Conservation (phyloP, 1,140 invertebrate genomes). For the Solen grandis region DNA sequence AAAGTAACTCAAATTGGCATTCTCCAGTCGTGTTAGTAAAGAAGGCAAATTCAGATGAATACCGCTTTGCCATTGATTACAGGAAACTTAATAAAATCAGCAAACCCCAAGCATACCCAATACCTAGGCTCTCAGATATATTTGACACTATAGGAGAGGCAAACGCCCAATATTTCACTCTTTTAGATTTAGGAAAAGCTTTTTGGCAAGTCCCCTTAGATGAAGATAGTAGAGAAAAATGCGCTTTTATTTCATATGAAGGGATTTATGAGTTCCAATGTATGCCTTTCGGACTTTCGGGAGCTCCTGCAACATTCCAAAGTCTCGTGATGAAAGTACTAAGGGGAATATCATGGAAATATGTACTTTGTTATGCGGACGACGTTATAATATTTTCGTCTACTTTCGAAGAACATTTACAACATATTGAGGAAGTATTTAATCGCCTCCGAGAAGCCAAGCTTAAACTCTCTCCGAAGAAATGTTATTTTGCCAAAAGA, state of each 20-base stretch:
- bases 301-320: conserved; percentile 80
- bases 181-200: conserved; percentile 26
- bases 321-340: conserved; percentile 79
- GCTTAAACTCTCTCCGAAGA: conserved; percentile 79
- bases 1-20: conserved; percentile 44
- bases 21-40: conserved; percentile 53
- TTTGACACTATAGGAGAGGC: conserved; percentile 41
- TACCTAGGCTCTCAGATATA: conserved; percentile 38
- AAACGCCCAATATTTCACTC: conserved; percentile 30
- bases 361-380: conserved; percentile 41
- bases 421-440: conserved; percentile 74
- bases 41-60: conserved; percentile 47
- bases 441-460: conserved; percentile 73
- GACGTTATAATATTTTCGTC: conserved; percentile 64
- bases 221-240: conserved; percentile 4
- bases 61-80: conserved; percentile 59
- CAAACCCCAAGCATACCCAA: conserved; percentile 16
- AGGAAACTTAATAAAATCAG: conserved; percentile 54
- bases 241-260: conserved; percentile 11
- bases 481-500: conserved; percentile 75
- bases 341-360: conserved; percentile 16
- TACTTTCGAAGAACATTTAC: conserved; percentile 79
- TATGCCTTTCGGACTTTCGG: conserved; percentile 77
- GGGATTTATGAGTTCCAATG: conserved; percentile 28
- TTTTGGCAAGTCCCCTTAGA: conserved; percentile 44